Conservation (phyloP, 2,797 vertebrate genomes). For the Myotis myotis region DNA sequence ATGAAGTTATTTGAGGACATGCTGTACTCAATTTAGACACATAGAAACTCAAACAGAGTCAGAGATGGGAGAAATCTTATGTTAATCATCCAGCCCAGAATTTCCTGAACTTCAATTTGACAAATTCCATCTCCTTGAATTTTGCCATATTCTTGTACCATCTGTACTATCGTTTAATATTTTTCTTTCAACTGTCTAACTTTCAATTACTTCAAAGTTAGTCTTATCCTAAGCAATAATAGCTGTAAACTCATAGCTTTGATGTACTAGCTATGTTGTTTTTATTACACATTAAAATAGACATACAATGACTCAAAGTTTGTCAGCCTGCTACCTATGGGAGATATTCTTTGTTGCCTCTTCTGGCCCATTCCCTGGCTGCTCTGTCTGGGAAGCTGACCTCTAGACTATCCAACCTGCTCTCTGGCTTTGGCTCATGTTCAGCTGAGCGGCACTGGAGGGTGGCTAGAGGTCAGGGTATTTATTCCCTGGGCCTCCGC, state of each 20-base stretch:
- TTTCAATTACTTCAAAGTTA: not conserved
- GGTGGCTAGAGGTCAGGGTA: not conserved
- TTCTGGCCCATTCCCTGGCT: not conserved
- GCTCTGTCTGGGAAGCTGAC: not conserved
- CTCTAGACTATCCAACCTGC: not conserved
- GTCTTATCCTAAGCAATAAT: not conserved
- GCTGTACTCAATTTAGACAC: not conserved
- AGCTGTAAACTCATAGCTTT: not conserved
- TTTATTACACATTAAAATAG: constrained; percentile 11
- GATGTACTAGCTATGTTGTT: not conserved
- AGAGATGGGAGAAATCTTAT: not conserved
- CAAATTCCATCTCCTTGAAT: not conserved
- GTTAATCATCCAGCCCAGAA: not conserved
- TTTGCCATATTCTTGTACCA: not conserved
- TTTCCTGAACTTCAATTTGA: not conserved
- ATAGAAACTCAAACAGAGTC: not conserved
- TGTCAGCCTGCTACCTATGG: not conserved
- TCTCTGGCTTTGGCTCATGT: not conserved
- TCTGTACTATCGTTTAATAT: not conserved
- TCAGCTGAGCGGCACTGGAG: not conserved
- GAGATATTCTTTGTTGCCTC: not conserved
- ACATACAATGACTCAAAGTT: not conserved
- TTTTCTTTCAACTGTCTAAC: not conserved
- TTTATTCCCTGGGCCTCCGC: not conserved
- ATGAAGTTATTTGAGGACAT: not conserved